Evolutionary conservation across 2,888 invertebrate species (phyloP), one percentile per base, ranked within the genome.

Genomic region (Volucella inflata): DNA sequence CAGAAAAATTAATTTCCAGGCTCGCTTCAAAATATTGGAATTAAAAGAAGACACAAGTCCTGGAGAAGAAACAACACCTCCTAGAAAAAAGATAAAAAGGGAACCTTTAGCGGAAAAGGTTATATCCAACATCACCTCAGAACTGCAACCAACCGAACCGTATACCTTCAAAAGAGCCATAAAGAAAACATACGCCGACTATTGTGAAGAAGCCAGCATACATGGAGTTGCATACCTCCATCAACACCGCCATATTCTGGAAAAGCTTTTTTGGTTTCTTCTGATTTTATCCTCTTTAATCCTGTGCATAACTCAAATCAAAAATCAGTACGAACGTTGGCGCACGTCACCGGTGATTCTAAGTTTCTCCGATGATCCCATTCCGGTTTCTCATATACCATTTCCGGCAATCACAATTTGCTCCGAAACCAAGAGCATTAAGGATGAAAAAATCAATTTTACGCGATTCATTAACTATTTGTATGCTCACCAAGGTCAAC

Each of bases 351-450:
- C 95, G 0, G 95, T 95, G 1, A 95, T 95, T 62, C 95, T 95
- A 1, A 95, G 95, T 88, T 95, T 95, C 89, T 95, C 95, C 0
- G 95, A 95, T 90, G 94, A 94, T 71, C 94, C 95, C 0, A 95
- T 95, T 6, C 90, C 91, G 2, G 89, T 91, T 0, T 91, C 90
- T 90, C 90, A 88, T 62, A 90, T 91, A 84, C 91, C 91, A 1
- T 91, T 91, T 77, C 91, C 91, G 40, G 91, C 91, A 1, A 87
- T 91, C 9, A 91, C 91, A 36, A 89, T 91, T 53, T 91, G 91
- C 65, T 90, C 91, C 6, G 91, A 91, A 81, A 90, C 90, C 1
- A 91, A 91, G 50, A 88, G 90, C 17, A 83, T 89, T 17, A 44
- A 21, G 21, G 21, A 11, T 8, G 60, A 17, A 16, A 16, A 12